phyloP scores from a whole-genome alignment of 1,140 invertebrate genomes.

The Semibalanus balanoides region DNA sequence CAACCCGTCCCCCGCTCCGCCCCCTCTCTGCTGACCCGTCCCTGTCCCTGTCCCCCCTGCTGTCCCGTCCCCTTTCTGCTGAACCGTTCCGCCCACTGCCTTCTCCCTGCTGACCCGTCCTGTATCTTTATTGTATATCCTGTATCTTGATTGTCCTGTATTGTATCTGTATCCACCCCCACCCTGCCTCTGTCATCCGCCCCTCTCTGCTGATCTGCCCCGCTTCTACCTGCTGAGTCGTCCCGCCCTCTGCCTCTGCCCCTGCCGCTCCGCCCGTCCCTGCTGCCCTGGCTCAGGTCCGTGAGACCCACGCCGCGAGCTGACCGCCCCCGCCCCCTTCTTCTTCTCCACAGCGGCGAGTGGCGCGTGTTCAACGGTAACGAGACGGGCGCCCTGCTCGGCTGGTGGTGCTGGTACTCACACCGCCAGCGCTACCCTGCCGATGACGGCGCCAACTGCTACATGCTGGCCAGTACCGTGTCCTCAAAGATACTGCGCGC shows the following conservation, averaged over 20 bases:
- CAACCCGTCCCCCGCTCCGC: too few species aligned
- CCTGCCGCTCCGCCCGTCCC: slow-evolving; percentile 88
- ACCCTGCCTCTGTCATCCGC: too few species aligned
- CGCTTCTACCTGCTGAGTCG: too few species aligned
- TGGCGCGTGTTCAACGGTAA: slow-evolving; percentile 95
- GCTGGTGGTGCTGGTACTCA: slow-evolving; percentile 74
- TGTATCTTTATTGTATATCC: too few species aligned
- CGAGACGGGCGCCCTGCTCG: slow-evolving; percentile 85
- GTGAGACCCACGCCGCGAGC: slow-evolving; percentile 79
- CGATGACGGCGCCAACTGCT: slow-evolving; percentile 39
- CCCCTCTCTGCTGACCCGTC: too few species aligned
- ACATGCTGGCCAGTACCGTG: slow-evolving; percentile 86
- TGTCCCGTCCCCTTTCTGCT: too few species aligned
- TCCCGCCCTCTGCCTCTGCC: slow-evolving; percentile 54
- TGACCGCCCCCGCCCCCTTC: slow-evolving; percentile 27
- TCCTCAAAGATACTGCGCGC: slow-evolving; percentile 89
- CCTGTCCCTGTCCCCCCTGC: too few species aligned
- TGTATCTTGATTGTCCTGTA: too few species aligned
- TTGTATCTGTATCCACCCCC: too few species aligned
- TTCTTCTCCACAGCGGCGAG: slow-evolving; percentile 35
- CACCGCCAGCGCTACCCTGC: slow-evolving; percentile 38
- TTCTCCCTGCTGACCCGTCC: too few species aligned
- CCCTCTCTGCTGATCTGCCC: too few species aligned
- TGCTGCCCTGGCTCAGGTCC: slow-evolving; percentile 93
- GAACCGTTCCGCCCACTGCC: too few species aligned